Conservation (phyloP, 2,797 vertebrate species). For the Rhodeus uyekii region DNA sequence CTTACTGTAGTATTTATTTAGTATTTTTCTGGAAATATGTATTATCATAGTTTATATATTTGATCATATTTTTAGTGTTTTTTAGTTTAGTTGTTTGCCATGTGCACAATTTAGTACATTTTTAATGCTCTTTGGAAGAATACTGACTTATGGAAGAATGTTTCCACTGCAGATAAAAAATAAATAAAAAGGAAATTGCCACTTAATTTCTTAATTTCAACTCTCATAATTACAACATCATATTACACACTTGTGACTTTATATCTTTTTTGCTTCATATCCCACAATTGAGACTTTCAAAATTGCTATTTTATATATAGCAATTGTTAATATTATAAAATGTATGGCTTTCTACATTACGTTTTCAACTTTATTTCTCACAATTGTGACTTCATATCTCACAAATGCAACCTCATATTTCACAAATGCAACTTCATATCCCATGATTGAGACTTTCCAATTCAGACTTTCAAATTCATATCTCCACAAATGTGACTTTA, state of each 20-base stretch:
- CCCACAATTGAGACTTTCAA: not conserved
- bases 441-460: not conserved
- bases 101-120: not conserved
- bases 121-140: not conserved
- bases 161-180: not conserved
- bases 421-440: not conserved
- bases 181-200: not conserved
- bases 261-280: not conserved
- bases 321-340: not conserved
- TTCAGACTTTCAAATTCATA: not conserved
- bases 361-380: not conserved
- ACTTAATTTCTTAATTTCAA: not conserved
- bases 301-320: not conserved
- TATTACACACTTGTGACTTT: not conserved
- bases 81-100: not conserved
- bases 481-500: not conserved
- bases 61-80: not conserved
- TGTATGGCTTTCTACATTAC: not conserved
- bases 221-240: not conserved
- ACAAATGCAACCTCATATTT: not conserved
- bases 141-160: not conserved
- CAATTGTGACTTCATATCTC: not conserved
- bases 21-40: not conserved
- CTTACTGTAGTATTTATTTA: not conserved
- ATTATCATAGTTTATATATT: not conserved